Base-by-base conservation (phyloP, 2,888 invertebrate genomes). In the Apodemia hepburni region DNA sequence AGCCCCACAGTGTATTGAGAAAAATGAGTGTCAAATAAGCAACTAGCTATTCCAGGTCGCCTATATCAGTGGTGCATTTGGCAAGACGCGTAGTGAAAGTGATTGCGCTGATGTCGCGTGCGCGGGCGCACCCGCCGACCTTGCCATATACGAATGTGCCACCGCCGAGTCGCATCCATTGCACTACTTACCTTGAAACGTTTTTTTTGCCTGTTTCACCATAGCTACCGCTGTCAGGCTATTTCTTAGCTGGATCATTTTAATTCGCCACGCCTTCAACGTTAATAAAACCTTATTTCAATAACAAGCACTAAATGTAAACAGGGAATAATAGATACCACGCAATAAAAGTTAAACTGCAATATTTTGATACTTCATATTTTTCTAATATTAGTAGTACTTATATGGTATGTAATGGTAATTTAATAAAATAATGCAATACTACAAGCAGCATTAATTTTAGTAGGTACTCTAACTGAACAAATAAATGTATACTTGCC, bases 71-170 rank as follows among this genome's bases (percentile, higher is more conserved):
- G 74, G 75, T 81, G 81, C 79, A 79, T 85, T 87, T 84, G 82
- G 85, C 81, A 85, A 75, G 73, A 75, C 74, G 71, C 77, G 79
- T 80, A 82, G 89, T 88, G 90, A 90, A 91, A 89, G 89, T 89
- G 89, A 87, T 86, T 84, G 84, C 84, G 82, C 73, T 73, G 78
- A 77, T 85, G 89, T 88, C 88, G 88, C 87, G 85, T 84, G 86
- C 82, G 78, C 74, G 65, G 71, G 75, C 76, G 78, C 80, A 81
- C 82, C 79, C 75, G 81, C 77, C 86, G 89, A 87, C 90, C 89
- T 90, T 90, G 90, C 87, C 87, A 81, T 87, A 86, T 84, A 84
- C 77, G 78, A 71, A 69, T 66, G 69, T 66, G 66, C 54, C 66
- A 67, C 63, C 66, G 63, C 68, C 67, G 68, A 67, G 67, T 66